These are phyloP conservation scores for Pogonocichla stellata DNA, from an alignment of 2,113 vertebrate species.

Conservation along the genomic window DNA sequence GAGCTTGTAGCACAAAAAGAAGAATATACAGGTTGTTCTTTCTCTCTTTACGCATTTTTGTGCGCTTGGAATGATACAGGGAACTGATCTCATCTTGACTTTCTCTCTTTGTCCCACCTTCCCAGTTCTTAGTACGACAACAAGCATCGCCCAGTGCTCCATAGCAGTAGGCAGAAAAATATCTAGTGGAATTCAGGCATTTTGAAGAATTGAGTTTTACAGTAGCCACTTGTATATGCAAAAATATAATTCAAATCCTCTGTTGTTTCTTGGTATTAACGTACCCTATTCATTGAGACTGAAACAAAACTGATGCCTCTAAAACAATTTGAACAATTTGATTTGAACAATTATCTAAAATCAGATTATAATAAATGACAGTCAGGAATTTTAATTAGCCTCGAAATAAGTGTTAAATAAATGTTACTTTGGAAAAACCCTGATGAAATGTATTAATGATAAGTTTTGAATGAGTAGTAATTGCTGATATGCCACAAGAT, in stretches of 20 bases:
- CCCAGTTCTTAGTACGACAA: neutral
- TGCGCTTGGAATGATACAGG: neutral
- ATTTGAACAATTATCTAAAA: slow-evolving; percentile 75
- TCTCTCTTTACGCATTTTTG: neutral
- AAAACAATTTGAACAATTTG: slow-evolving; percentile 71
- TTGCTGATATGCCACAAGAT: slow-evolving; percentile 55
- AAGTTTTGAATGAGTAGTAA: slow-evolving; percentile 70
- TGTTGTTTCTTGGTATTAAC: slow-evolving; percentile 39
- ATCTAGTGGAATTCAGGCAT: neutral
- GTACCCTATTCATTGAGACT: slow-evolving; percentile 34
- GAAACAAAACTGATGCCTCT: slow-evolving; percentile 62
- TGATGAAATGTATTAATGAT: slow-evolving; percentile 69
- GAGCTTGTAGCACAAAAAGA: neutral
- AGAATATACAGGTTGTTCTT: neutral
- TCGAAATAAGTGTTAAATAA: slow-evolving; percentile 76
- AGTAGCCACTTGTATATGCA: slow-evolving; percentile 12
- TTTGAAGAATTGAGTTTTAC: neutral
- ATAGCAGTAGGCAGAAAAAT: neutral
- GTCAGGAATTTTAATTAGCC: slow-evolving; percentile 73
- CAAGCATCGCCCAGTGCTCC: neutral
- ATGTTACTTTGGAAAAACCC: slow-evolving; percentile 63
- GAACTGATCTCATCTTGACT: neutral
- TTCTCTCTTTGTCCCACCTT: neutral
- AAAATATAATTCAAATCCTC: slow-evolving; percentile 53
- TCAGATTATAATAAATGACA: slow-evolving; percentile 71